A percentile compares a stretch with the other conserved stretches of the same genome.
phyloP scores from a whole-genome alignment of 2,888 invertebrate genomes.

The Phalera bucephala region DNA sequence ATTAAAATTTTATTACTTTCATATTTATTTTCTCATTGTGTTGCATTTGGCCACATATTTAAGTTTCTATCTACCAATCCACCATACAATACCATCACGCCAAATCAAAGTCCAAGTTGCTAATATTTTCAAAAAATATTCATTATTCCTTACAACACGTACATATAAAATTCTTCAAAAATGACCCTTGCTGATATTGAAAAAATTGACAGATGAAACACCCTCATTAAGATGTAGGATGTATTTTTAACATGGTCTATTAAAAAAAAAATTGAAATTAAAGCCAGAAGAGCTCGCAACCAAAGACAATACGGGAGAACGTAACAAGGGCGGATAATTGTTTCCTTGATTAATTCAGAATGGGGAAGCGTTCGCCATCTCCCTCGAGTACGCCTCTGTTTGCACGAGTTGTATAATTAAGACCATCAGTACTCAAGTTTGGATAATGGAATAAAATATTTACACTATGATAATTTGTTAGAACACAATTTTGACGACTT shows the following conservation, averaged over 20 bases:
- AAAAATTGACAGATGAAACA: no score
- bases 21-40: no score
- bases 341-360: constrained; percentile 70
- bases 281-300: constrained; percentile 11
- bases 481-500: no score
- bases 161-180: no score
- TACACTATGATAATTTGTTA: not conserved
- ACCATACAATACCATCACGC: no score
- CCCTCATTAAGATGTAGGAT: constrained; percentile 14
- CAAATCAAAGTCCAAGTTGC: no score
- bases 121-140: no score
- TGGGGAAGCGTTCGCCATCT: constrained; percentile 28
- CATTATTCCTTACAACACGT: no score
- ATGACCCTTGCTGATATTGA: no score
- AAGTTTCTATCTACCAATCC: no score
- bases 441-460: not conserved
- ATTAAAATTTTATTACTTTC: no score
- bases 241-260: constrained; percentile 26
- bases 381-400: constrained; percentile 3
- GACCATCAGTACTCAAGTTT: not conserved
- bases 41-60: no score
- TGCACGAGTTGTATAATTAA: constrained; percentile 4
- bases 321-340: constrained; percentile 63
- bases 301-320: constrained; percentile 44
- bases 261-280: constrained; percentile 18